These are phyloP conservation scores for Anorthoa munda DNA, from an alignment of 2,888 invertebrate genomes.

Conservation along the genomic window DNA sequence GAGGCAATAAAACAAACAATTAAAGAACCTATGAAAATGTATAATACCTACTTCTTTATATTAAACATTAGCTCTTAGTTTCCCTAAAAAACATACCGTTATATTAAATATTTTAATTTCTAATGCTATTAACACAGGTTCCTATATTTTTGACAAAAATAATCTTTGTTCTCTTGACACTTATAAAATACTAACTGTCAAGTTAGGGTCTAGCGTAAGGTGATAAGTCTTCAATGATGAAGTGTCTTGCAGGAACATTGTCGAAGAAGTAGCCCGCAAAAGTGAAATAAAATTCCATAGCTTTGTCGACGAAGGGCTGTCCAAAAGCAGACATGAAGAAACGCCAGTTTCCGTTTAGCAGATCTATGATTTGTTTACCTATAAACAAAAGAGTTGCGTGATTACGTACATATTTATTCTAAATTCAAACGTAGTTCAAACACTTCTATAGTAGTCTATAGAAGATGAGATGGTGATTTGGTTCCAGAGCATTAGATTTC, in stretches of 20 bases:
- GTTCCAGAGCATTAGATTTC: no score
- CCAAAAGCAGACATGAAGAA: constrained; percentile 69
- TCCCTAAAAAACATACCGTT: neutral
- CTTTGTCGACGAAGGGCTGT: constrained; percentile 69
- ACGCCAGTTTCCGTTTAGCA: constrained; percentile 71
- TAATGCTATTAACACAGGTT: neutral
- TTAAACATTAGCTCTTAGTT: neutral
- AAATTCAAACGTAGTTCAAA: neutral
- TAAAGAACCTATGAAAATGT: neutral
- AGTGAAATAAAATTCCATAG: constrained; percentile 66
- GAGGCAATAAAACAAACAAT: neutral
- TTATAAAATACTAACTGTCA: neutral
- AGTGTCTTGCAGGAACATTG: constrained; percentile 69
- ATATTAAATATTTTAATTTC: neutral
- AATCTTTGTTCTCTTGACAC: no score
- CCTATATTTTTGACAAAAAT: no score
- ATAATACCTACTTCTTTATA: neutral
- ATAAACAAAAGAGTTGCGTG: constrained; percentile 25
- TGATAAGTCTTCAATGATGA: constrained; percentile 72
- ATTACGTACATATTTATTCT: neutral
- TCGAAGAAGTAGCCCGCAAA: constrained; percentile 69
- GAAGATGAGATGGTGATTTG: no score
- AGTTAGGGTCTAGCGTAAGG: constrained; percentile 63
- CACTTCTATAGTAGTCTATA: no score
- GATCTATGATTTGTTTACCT: constrained; percentile 51